phyloP scores from a whole-genome alignment of 2,888 invertebrate species.

The Oxyteleia sp. region DNA sequence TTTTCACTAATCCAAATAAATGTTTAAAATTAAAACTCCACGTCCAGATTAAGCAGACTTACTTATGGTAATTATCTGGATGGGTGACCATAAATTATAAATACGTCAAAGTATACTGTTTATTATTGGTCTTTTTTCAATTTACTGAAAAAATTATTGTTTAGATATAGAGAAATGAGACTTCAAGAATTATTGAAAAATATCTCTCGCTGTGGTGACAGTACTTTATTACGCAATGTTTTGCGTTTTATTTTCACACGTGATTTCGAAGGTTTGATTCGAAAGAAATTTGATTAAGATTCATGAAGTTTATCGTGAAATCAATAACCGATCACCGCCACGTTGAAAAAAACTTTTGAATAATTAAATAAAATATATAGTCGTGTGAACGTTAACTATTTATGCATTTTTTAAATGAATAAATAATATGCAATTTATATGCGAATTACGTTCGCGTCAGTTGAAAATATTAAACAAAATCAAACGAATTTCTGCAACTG shows the following conservation, averaged over 20 bases:
- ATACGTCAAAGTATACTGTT: too few relatives aligned
- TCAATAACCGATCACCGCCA: not conserved
- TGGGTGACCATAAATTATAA: too few relatives aligned
- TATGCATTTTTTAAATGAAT: conserved; percentile 11
- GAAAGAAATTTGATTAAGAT: not conserved
- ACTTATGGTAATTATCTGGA: too few relatives aligned
- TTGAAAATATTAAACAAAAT: conserved; percentile 18
- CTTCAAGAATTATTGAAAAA: too few relatives aligned
- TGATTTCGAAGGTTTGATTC: not conserved
- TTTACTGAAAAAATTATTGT: too few relatives aligned
- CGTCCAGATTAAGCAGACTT: too few relatives aligned
- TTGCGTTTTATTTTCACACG: not conserved
- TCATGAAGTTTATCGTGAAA: not conserved
- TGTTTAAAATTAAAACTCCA: too few relatives aligned
- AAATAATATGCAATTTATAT: conserved; percentile 11
- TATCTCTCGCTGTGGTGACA: too few relatives aligned
- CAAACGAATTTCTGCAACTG: conserved; percentile 13
- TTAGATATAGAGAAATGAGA: too few relatives aligned
- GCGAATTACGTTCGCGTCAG: not conserved
- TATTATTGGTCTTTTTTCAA: too few relatives aligned
- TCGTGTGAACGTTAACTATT: not conserved
- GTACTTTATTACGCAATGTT: too few relatives aligned
- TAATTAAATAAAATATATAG: not conserved
- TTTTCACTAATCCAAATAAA: too few relatives aligned
- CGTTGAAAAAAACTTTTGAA: conserved; percentile 11